Conservation (phyloP, 2,888 invertebrate genomes). For the Camptogramma bilineatum region DNA sequence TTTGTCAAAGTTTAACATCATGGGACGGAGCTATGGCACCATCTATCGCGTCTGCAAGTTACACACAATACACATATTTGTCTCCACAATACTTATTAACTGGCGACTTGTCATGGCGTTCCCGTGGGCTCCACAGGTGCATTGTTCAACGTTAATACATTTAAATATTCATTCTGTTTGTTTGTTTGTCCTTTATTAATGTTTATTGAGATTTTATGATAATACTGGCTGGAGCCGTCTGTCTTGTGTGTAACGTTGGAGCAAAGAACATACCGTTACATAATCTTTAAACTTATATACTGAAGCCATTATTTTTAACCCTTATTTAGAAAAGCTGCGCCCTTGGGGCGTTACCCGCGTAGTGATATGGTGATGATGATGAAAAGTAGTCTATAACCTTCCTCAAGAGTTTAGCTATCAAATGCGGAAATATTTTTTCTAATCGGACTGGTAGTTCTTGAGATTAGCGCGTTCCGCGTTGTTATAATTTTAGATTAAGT, state of each 20-base stretch:
- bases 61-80: neutral
- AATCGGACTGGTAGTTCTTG: no score
- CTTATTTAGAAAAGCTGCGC: no score
- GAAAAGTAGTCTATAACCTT: no score
- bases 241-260: slow-evolving; percentile 12
- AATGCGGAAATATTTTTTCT: no score
- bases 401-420: no score
- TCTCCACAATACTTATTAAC: slow-evolving; percentile 3
- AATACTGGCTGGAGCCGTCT: slow-evolving; percentile 24
- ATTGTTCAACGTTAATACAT: slow-evolving; percentile 43
- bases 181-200: slow-evolving; percentile 32
- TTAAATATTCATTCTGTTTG: slow-evolving; percentile 41
- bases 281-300: neutral
- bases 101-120: slow-evolving; percentile 31
- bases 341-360: no score
- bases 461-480: no score
- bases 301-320: neutral
- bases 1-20: no score
- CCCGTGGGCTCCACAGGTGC: slow-evolving; percentile 50
- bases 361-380: no score
- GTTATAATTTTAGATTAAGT: no score
- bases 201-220: slow-evolving; percentile 34
- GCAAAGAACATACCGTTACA: neutral
- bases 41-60: neutral
- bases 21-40: no score